phyloP scores from a whole-genome alignment of 2,797 vertebrate species.

The Ammospiza maritima region DNA sequence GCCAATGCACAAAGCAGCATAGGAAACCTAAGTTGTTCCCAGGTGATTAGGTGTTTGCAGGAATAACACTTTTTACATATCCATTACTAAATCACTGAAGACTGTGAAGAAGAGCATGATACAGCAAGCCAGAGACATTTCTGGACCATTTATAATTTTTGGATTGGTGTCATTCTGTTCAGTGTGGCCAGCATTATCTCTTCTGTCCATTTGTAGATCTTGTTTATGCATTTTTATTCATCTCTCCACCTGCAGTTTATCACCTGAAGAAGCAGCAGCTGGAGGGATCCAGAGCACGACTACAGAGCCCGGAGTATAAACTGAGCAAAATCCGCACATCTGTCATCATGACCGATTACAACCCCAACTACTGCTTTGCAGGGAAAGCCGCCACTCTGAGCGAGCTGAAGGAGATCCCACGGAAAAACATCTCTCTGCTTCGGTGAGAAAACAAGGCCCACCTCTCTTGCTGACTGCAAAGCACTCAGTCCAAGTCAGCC shows the following conservation, averaged over 20 bases:
- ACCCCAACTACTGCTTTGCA: slow-evolving; percentile 93
- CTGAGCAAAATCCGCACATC: slow-evolving; percentile 92
- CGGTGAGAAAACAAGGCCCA: slow-evolving; percentile 73
- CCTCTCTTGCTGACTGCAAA: background rate
- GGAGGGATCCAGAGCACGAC: slow-evolving; percentile 81
- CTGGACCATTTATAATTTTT: background rate
- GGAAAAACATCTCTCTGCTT: slow-evolving; percentile 91
- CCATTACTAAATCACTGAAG: background rate
- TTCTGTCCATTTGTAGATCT: background rate
- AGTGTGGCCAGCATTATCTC: background rate
- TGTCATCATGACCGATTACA: slow-evolving; percentile 93
- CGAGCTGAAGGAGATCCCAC: slow-evolving; percentile 89
- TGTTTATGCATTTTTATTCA: background rate
- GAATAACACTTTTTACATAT: background rate
- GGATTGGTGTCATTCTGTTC: background rate
- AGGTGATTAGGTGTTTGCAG: background rate
- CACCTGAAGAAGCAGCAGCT: slow-evolving; percentile 88
- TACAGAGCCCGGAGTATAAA: slow-evolving; percentile 90
- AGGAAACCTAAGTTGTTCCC: background rate
- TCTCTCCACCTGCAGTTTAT: slow-evolving; percentile 79
- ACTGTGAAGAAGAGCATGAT: background rate
- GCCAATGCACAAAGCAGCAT: background rate
- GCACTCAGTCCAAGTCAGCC: background rate
- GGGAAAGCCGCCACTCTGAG: slow-evolving; percentile 83
- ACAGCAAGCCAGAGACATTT: background rate